Evolutionary conservation across 2,888 invertebrate species (phyloP), one percentile per base, ranked within the genome.

Genomic region (Autographa gamma): DNA sequence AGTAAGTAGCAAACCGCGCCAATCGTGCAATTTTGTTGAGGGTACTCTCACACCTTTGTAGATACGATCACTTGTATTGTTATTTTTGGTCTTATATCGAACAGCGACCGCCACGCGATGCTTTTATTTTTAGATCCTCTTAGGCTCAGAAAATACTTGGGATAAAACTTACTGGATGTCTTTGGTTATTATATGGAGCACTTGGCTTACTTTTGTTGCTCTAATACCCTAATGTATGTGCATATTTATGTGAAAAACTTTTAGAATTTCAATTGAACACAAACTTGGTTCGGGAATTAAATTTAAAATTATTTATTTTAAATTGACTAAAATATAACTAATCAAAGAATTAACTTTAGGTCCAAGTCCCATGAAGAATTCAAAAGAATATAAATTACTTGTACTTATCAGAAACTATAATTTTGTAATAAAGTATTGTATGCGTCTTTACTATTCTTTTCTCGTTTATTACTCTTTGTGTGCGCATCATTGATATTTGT

Each of bases 1-100:
- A 84, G 80, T 79, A 79, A 81, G 73, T 79, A 81, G 71, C 73
- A 68, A 77, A 69, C 61, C 66, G 64, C 67, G 64, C 63, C 73
- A 70, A 79, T 79, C 76, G 63, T 75, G 71, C 64, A 70, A 74
- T 72, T 83, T 71, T 63, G 66, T 63, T 65, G 71, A 65, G 70
- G 66, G 76, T 70, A 70, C 69, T 78, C 64, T 73, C 52, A 79
- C 61, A 77, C 41, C 69, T 78, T 69, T 73, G 71, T 71, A 70
- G 69, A 63, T 60, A 60, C 65, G 67, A 79, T 79, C 69, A 48
- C 31, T 43, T 48, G 69, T 34, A 14, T 54, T 60, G 59, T 56
- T 74, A 73, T 72, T 74, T 76, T 79, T 76, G 65, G 66, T 71
- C 63, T 72, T 74, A 66, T 60, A 63, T 68, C 68, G 43, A 69